phyloP scores from a whole-genome alignment of 2,888 invertebrate species.

The Helicoverpa assulta region DNA sequence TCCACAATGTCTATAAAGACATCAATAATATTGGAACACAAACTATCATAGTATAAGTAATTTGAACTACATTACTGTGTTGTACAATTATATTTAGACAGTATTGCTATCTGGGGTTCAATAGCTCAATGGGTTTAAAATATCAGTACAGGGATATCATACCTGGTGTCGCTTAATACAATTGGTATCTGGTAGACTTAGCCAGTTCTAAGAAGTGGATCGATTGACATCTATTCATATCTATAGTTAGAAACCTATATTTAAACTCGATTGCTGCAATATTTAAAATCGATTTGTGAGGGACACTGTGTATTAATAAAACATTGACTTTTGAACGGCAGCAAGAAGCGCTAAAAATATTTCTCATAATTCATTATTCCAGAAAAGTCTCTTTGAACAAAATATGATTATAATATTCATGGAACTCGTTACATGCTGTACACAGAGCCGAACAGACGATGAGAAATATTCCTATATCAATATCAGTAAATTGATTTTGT shows the following conservation, averaged over 20 bases:
- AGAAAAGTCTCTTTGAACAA: background rate
- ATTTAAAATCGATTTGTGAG: too few species aligned
- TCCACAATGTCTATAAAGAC: constrained; percentile 5
- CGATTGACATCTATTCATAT: too few species aligned
- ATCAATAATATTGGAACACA: constrained; percentile 5
- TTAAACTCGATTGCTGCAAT: too few species aligned
- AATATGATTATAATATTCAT: constrained; percentile 15
- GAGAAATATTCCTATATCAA: constrained; percentile 25
- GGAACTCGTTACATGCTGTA: constrained; percentile 10
- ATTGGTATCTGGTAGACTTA: too few species aligned
- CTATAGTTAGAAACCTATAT: too few species aligned
- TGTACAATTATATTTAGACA: background rate
- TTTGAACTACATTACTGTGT: background rate
- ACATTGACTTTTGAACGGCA: constrained; percentile 1
- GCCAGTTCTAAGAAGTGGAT: too few species aligned
- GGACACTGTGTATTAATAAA: background rate
- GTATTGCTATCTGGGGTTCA: background rate
- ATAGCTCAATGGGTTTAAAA: background rate
- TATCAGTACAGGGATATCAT: background rate
- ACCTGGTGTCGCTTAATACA: background rate
- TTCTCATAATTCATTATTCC: background rate
- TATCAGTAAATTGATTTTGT: constrained; percentile 33
- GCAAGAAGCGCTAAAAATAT: background rate
- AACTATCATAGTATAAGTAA: background rate
- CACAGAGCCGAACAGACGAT: constrained; percentile 9